phyloP scores from a whole-genome alignment of 1,140 invertebrate species.

The Onthophagus taurus region DNA sequence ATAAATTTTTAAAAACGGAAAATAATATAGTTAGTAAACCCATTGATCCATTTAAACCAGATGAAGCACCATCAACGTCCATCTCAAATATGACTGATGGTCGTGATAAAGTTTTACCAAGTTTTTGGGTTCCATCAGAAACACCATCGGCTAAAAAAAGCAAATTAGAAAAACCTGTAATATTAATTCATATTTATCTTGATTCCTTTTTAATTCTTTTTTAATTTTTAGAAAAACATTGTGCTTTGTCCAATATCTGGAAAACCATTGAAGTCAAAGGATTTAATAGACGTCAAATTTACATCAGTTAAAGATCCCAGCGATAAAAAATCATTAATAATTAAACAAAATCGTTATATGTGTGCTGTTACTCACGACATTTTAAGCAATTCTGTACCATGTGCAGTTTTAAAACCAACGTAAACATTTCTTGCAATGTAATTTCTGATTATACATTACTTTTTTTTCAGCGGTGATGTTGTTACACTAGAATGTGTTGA shows the following conservation, averaged over 20 bases:
- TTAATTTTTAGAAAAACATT: conserved; percentile 55
- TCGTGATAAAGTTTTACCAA: conserved; percentile 67
- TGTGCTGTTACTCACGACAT: conserved; percentile 96
- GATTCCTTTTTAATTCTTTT: conserved; percentile 16
- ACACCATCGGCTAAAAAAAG: conserved; percentile 73
- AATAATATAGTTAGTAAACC: conserved; percentile 55
- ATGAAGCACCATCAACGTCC: conserved; percentile 39
- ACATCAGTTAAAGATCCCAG: conserved; percentile 78
- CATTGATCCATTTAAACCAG: conserved; percentile 38
- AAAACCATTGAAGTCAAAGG: conserved; percentile 81
- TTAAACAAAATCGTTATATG: conserved; percentile 86
- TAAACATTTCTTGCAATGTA: conserved; percentile 44
- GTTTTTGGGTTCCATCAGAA: conserved; percentile 95
- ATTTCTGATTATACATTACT: not conserved
- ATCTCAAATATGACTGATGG: conserved; percentile 70
- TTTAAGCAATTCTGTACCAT: conserved; percentile 87
- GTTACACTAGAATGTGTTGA: conserved; percentile 95
- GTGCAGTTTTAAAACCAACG: conserved; percentile 84
- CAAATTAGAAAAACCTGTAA: conserved; percentile 72
- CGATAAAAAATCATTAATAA: conserved; percentile 71
- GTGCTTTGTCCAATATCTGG: conserved; percentile 93
- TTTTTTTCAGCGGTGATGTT: conserved; percentile 72
- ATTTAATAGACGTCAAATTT: conserved; percentile 91
- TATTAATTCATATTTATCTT: conserved; percentile 24
- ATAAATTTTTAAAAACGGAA: conserved; percentile 69